phyloP scores from a whole-genome alignment of 2,797 vertebrate species.

The Hybognathus amarus region DNA sequence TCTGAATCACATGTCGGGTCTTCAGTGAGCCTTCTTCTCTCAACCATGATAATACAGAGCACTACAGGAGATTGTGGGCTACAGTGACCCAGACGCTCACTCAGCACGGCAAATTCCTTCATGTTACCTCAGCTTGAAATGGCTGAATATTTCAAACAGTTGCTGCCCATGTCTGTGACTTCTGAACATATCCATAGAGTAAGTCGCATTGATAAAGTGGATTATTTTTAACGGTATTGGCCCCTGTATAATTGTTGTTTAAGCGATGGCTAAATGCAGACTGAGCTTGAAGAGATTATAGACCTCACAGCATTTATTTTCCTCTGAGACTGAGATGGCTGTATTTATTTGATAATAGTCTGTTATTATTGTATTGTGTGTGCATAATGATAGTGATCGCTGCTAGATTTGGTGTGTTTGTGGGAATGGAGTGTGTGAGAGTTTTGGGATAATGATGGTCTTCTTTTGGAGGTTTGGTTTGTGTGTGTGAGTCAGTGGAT shows the following conservation, averaged over 20 bases:
- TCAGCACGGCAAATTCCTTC: slow-evolving; percentile 30
- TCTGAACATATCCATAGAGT: neutral
- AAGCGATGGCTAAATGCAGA: slow-evolving; percentile 38
- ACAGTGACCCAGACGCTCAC: slow-evolving; percentile 25
- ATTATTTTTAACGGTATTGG: neutral
- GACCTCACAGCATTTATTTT: slow-evolving; percentile 54
- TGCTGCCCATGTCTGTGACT: slow-evolving; percentile 13
- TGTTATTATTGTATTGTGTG: slow-evolving; percentile 39
- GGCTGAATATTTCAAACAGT: slow-evolving; percentile 1
- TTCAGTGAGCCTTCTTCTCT: slow-evolving; percentile 67
- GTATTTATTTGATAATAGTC: slow-evolving; percentile 24
- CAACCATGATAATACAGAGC: slow-evolving; percentile 64
- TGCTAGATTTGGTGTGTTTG: slow-evolving; percentile 38
- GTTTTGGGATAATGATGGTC: slow-evolving; percentile 49
- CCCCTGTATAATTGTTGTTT: slow-evolving; percentile 31
- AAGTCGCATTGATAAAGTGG: slow-evolving; percentile 1
- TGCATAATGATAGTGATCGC: slow-evolving; percentile 45
- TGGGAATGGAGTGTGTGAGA: slow-evolving; percentile 37
- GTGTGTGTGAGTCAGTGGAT: slow-evolving; percentile 21
- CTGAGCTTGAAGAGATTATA: slow-evolving; percentile 50
- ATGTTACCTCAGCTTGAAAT: slow-evolving; percentile 30
- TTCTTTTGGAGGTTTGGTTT: slow-evolving; percentile 36
- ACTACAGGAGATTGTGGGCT: slow-evolving; percentile 28
- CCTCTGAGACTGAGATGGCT: slow-evolving; percentile 35
- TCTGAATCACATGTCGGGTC: slow-evolving; percentile 75